Evolutionary conservation across 1,140 invertebrate species (phyloP).

Genomic region (Plectrocnemia conspersa): DNA sequence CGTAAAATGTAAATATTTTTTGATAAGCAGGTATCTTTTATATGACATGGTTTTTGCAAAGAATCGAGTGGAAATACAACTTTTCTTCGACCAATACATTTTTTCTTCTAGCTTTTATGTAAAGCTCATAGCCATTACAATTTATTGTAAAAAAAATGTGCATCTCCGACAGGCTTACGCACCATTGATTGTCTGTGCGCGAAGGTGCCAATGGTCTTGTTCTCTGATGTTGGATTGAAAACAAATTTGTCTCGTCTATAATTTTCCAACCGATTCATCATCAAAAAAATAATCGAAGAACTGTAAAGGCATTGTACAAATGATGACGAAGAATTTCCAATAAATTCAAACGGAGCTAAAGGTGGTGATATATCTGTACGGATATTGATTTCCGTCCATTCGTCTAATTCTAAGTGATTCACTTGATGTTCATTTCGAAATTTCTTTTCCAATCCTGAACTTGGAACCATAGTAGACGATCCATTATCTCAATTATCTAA

Average conservation of each 20-base stretch:
- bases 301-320: not conserved
- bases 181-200: not conserved
- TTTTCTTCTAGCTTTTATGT: slow-evolving; percentile 6
- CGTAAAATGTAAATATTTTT: too few relatives aligned
- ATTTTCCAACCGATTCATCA: slow-evolving; percentile 5
- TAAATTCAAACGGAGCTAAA: slow-evolving; percentile 5
- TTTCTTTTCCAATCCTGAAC: slow-evolving; percentile 7
- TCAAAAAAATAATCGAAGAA: slow-evolving; percentile 6
- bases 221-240: slow-evolving; percentile 4
- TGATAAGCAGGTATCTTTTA: too few relatives aligned
- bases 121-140: slow-evolving; percentile 5
- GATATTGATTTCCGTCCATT: slow-evolving; percentile 7
- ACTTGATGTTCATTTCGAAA: slow-evolving; percentile 3
- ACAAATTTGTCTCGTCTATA: slow-evolving; percentile 9
- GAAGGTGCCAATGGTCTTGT: slow-evolving; percentile 2
- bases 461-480: slow-evolving; percentile 3
- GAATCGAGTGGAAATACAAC: too few relatives aligned
- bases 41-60: too few relatives aligned
- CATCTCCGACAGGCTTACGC: not conserved
- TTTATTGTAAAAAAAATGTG: not conserved
- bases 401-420: not conserved
- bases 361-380: slow-evolving; percentile 5
- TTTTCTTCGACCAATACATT: too few relatives aligned
- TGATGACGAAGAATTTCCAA: slow-evolving; percentile 8
- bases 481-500: slow-evolving; percentile 3